Evolutionary conservation across 2,797 vertebrate species (phyloP).

Genomic region (Muscicapa comitata): DNA sequence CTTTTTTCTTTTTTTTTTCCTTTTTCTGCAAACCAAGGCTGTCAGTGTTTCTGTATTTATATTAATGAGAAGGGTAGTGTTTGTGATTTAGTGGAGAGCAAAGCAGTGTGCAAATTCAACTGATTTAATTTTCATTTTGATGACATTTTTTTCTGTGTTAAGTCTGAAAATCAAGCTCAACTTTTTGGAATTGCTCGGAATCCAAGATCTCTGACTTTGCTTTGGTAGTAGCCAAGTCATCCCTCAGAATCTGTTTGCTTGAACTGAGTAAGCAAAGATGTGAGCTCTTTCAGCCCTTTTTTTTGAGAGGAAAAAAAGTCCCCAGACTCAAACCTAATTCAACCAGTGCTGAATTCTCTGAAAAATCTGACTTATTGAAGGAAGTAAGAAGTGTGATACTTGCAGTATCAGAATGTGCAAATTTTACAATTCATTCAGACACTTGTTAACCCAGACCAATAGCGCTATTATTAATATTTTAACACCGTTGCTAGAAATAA

Average conservation of each 20-base stretch:
- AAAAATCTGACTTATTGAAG: background rate
- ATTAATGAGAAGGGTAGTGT: background rate
- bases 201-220: background rate
- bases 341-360: background rate
- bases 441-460: background rate
- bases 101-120: background rate
- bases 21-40: background rate
- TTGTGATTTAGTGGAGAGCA: background rate
- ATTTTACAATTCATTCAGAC: background rate
- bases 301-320: rapidly evolving
- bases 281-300: background rate
- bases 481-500: background rate
- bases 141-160: background rate
- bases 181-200: background rate
- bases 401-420: background rate
- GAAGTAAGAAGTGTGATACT: background rate
- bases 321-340: background rate
- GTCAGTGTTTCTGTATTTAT: background rate
- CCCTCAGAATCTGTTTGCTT: background rate
- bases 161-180: background rate
- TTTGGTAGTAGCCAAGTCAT: background rate
- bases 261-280: background rate
- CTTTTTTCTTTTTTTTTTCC: too few relatives aligned
- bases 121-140: background rate
- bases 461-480: background rate